Evolutionary conservation across 2,888 invertebrate genomes (phyloP).

Genomic region (Resseliella maxima): DNA sequence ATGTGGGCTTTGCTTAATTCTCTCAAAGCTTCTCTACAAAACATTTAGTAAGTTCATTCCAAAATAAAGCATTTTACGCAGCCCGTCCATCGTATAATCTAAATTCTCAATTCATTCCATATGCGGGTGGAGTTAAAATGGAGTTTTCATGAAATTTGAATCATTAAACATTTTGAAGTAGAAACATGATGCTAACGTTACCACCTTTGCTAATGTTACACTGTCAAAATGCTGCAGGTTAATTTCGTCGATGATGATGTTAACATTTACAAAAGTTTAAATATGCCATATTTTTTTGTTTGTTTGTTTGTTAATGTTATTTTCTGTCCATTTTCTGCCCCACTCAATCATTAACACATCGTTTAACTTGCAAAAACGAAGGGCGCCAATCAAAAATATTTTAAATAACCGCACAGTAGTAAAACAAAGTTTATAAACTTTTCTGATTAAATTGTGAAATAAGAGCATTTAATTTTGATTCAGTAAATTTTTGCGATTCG

Average conservation of each 20-base stretch:
- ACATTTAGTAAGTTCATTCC: no score
- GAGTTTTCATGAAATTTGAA: background rate
- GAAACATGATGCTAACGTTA: background rate
- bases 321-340: background rate
- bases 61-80: no score
- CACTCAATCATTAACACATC: no score
- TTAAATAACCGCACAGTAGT: background rate
- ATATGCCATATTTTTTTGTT: no score
- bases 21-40: no score
- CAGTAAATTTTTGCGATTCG: background rate
- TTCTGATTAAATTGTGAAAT: slow-evolving; percentile 1
- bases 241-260: background rate
- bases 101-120: background rate
- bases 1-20: no score
- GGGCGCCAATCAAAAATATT: background rate
- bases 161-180: background rate
- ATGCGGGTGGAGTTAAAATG: background rate
- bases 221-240: background rate
- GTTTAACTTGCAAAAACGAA: background rate
- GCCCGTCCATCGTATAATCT: background rate
- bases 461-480: background rate
- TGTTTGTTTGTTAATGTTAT: background rate
- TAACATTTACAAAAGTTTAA: background rate
- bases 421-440: background rate
- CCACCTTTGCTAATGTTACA: background rate